Evolutionary conservation across 2,797 vertebrate species (phyloP), one percentile per base, ranked within the genome.

Genomic region (Hippocampus kuda): DNA sequence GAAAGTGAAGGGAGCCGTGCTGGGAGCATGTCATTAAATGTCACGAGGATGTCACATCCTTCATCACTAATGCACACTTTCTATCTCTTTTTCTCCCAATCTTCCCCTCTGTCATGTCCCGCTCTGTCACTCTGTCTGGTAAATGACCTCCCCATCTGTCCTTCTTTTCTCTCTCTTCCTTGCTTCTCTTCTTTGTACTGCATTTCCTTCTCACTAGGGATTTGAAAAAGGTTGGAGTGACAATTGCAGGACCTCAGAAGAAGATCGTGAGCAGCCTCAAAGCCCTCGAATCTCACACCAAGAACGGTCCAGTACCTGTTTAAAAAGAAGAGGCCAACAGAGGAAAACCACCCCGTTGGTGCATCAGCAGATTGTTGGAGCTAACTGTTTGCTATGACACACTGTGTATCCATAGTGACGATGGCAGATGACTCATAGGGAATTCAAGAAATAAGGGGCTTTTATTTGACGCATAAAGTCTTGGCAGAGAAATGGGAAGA

Each of bases 251-350:
- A 76, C 93, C 95, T 79, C 95, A 96, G 72, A 99, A 97, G 91
- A 98, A 97, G 90, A 93, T 98, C 71, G 91, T 98, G 88, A 97
- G 94, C 90, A 96, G 94, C 87, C 93, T 98, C 88, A 97, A 95
- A 93, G 89, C 92, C 88, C 92, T 98, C 83, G 97, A 99, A 91
- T 93, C 93, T 70, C 93, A 95, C 85, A 92, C 92, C 77, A 98
- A 95, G 92, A 97, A 92, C 68, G 88, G 90, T 80, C 96, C 97
- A 18, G 96, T 98, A 88, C 94, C 95, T 67, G 95, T 99, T 87
- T 99, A 92, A 86, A 38, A 65, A 80, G 70, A 77, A 27, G 48
- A 81, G 78, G 69, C 49, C 51, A 67, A 70, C 60, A 74, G 76
- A 79, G 72, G 62, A 76, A 74, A 77, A 53, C 9, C 71, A 70